Conservation (phyloP, 2,113 vertebrate genomes). For the Mustelus asterias region DNA sequence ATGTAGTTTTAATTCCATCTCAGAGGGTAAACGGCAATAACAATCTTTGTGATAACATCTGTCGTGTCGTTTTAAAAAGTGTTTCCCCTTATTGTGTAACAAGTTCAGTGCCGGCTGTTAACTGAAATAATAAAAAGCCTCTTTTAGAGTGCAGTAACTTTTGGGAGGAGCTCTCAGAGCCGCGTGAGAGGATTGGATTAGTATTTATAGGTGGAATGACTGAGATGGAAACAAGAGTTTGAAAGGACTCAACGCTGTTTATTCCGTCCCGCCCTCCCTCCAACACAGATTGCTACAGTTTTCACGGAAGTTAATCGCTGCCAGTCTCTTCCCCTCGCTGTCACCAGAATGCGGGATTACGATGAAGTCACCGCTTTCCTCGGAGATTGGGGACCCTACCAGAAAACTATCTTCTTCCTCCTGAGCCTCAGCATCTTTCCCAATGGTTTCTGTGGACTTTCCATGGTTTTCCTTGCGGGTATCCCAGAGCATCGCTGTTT, state of each 20-base stretch:
- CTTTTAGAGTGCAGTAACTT: not conserved
- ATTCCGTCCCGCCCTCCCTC: not conserved
- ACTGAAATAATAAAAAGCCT: not conserved
- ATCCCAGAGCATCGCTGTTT: slow-evolving; percentile 70
- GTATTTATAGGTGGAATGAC: not conserved
- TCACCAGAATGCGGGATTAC: slow-evolving; percentile 57
- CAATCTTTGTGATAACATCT: not conserved
- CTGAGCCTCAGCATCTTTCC: slow-evolving; percentile 69
- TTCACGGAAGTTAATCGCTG: not conserved
- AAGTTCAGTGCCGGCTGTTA: not conserved
- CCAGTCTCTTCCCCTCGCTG: not conserved
- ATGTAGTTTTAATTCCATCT: not conserved
- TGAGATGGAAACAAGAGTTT: not conserved
- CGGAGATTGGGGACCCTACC: slow-evolving; percentile 64
- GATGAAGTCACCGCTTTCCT: slow-evolving; percentile 63
- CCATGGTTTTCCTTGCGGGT: slow-evolving; percentile 66
- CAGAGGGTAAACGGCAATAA: not conserved
- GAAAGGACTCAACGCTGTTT: not conserved
- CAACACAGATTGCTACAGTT: not conserved
- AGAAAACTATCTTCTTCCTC: slow-evolving; percentile 64
- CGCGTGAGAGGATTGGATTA: not conserved
- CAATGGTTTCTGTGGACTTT: slow-evolving; percentile 64
- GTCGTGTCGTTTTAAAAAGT: not conserved
- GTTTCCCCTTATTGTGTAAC: not conserved
- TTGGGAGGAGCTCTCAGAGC: not conserved